Base-by-base conservation (phyloP, 2,113 vertebrate genomes). In the Indri indri region DNA sequence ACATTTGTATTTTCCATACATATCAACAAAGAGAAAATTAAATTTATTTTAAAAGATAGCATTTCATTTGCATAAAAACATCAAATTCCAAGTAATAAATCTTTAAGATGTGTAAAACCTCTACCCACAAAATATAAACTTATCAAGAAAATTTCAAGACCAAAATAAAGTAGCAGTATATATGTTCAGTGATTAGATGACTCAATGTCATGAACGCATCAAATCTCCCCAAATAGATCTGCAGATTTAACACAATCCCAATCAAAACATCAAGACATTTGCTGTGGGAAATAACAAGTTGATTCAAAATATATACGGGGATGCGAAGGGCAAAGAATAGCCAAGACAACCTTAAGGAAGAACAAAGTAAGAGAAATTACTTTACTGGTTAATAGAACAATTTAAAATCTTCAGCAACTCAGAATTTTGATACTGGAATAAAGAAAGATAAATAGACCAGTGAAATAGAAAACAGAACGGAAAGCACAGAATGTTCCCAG, bases 231-330 rank as follows among this genome's bases (percentile, higher is more conserved):
- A 81, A 65, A 25, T 47, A 3, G 13, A 68, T 73, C 27, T 86
- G 30, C 22, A 97, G 14, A 74, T 57, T 95, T 90, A 92, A 81
- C 8, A 84, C 50, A 85, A 85, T 85, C 18, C 10, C n/a, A 76
- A 74, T 68, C 17, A 85, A 96, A 84, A 70, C 59, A 81, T 25
- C 40, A 94, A 91, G n/a, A 74, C 14, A 94, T 71, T 80, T 84
- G 3, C 37, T 93, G n/a, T 12, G 40, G 10, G 13, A 89, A 88
- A 81, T 45, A 63, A 88, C 23, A 30, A 68, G 14, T 30, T 52
- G 13, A 88, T 88, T 88, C 54, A 73, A 85, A 95, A 85, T 70
- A 13, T n/a, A 16, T 18, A 63, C 80, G 59, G 22, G 34, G 93
- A 82, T 91, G 1, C 77, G 84, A 92, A 87, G 27, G 61, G 13